A percentile compares a stretch with the other conserved stretches of the same genome.
These are phyloP conservation scores for Thelaira solivaga DNA, from an alignment of 2,888 invertebrate species.

Conservation along the genomic window DNA sequence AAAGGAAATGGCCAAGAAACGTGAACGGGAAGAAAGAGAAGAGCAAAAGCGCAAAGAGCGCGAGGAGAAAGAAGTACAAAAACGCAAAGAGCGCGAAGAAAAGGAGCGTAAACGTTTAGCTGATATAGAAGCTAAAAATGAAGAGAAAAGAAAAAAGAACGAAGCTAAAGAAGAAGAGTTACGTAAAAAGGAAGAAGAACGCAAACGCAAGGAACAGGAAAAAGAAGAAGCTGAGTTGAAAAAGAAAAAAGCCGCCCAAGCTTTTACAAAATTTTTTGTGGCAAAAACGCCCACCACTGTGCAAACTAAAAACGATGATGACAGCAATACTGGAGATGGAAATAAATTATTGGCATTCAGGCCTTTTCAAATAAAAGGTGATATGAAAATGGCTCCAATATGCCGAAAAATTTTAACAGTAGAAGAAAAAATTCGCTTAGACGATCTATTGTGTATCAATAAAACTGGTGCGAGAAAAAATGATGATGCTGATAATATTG, in stretches of 20 bases:
- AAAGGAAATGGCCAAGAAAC: conserved; percentile 68
- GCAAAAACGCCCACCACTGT: conserved; percentile 76
- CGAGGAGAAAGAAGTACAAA: conserved; percentile 77
- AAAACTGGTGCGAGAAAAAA: not conserved
- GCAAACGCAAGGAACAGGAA: conserved; percentile 80
- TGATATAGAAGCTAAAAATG: conserved; percentile 71
- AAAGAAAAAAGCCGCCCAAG: conserved; percentile 87
- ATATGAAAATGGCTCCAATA: conserved; percentile 91
- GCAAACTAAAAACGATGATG: conserved; percentile 67
- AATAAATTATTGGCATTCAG: conserved; percentile 78
- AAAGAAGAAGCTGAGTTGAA: conserved; percentile 85
- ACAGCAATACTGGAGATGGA: conserved; percentile 66
- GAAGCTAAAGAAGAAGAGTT: conserved; percentile 74
- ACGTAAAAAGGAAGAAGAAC: conserved; percentile 76
- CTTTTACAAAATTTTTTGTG: conserved; percentile 90
- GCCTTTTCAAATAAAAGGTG: conserved; percentile 86
- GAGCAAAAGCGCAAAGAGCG: conserved; percentile 77
- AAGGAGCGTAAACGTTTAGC: conserved; percentile 74
- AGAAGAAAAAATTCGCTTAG: conserved; percentile 79
- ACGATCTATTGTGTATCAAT: conserved; percentile 69
- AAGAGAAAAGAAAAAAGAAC: conserved; percentile 69
- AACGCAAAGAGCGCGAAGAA: conserved; percentile 75
- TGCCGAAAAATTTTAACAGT: conserved; percentile 80
- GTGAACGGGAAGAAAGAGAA: conserved; percentile 77
- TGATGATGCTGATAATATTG: conserved; percentile 24